Evolutionary conservation across 2,113 vertebrate species (phyloP).

Genomic region (Thomomys bottae): DNA sequence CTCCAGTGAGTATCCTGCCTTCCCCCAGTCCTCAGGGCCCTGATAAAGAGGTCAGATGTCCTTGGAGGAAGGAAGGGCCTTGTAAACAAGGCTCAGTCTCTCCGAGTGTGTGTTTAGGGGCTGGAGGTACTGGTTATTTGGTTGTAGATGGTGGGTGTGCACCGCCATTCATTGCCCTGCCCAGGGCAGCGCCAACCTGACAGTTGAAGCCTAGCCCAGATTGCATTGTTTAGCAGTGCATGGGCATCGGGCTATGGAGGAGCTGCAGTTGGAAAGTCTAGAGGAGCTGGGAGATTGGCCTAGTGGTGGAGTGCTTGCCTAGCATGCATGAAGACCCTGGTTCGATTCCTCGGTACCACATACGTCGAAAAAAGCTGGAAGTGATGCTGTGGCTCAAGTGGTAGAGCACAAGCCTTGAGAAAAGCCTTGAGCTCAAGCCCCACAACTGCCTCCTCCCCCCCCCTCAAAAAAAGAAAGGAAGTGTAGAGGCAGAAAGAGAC

Average conservation of each 20-base stretch:
- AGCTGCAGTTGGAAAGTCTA: accelerated
- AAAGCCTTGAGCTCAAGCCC: too few species aligned
- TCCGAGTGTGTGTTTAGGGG: not conserved
- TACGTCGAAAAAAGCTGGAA: too few species aligned
- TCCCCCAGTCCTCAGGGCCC: not conserved
- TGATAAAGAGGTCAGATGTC: not conserved
- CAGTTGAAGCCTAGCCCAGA: not conserved
- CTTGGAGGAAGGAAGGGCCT: not conserved
- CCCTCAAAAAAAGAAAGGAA: too few species aligned
- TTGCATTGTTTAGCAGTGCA: not conserved
- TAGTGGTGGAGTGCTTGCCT: too few species aligned
- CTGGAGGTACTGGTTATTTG: not conserved
- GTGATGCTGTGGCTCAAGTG: too few species aligned
- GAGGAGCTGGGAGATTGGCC: too few species aligned
- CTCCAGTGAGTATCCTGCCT: slow-evolving; percentile 37
- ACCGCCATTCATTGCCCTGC: not conserved
- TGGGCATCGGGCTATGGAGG: not conserved
- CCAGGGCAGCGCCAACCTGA: not conserved
- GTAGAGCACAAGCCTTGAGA: too few species aligned
- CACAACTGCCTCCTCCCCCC: too few species aligned
- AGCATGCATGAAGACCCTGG: too few species aligned
- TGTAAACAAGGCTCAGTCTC: not conserved
- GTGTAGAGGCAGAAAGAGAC: accelerated
- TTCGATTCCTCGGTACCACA: too few species aligned
- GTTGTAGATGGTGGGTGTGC: not conserved